Evolutionary conservation across 2,797 vertebrate genomes (phyloP), one percentile per base, ranked within the genome.

Genomic region (Lemur catta): DNA sequence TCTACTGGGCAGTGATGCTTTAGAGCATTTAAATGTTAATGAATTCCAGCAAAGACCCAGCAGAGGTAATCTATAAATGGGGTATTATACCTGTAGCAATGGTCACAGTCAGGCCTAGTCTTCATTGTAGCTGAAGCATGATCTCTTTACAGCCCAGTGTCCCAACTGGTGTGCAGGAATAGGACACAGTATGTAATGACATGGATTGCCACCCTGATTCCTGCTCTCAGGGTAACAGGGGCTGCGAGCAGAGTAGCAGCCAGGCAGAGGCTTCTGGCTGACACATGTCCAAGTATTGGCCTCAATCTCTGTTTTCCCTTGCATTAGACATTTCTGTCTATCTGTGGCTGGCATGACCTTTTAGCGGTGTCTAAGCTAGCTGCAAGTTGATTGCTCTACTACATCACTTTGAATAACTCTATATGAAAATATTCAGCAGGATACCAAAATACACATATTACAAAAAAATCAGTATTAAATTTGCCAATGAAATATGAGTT

Each of bases 381-480:
- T 78, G 2, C 43, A 79, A 71, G 33, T 67, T 87, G 63, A 87
- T 52, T 90, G 50, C 43, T 91, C 22, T 57, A 61, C 48, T 78
- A 14, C 26, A 87, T 61, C 67, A 72, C 76, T 82, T 94, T 90
- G 69, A 95, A 78, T 20, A 95, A 72, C 13, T 86, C 74, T 33
- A 50, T 55, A n/a, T 52, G n/a, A 86, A 86, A 89, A 89, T 59
- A 92, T 84, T 93, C 63, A 72, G 18, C 33, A 75, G 52, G 13
- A 90, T 90, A 30, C 12, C 79, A 94, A 94, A 72, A 84, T 69
- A 72, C 7, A 67, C 43, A 50, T 71, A 76, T n/a, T 69, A 89
- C 24, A 33, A 81, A 86, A 55, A 87, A 52, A 20, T 28, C 38
- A 65, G n/a, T 57, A 82, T 82, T 76, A 59, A 6, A 87, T 41